phyloP scores from a whole-genome alignment of 2,888 invertebrate genomes.

The Chaitophorus viminalis region DNA sequence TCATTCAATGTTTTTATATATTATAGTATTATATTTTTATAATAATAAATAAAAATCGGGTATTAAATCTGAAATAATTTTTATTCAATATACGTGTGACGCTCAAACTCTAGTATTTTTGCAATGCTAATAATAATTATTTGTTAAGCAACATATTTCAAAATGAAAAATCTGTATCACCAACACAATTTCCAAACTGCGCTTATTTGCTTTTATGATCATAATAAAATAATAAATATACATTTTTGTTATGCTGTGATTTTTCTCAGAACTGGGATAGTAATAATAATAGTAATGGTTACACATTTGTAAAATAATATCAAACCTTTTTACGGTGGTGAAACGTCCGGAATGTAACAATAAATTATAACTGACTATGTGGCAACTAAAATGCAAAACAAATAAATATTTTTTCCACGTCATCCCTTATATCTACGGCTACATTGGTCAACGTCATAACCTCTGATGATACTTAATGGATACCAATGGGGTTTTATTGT shows the following conservation, averaged over 20 bases:
- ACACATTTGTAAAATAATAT: background rate
- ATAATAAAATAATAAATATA: background rate
- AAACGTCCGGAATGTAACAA: background rate
- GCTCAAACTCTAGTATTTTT: too few relatives aligned
- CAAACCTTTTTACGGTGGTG: conserved; percentile 2
- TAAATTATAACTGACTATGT: conserved; percentile 1
- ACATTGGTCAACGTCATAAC: conserved; percentile 1
- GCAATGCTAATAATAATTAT: too few relatives aligned
- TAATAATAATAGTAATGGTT: background rate
- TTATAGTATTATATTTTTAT: too few relatives aligned
- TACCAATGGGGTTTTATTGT: background rate
- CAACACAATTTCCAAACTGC: background rate
- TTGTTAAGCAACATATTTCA: too few relatives aligned
- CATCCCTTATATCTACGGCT: background rate
- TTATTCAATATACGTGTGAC: too few relatives aligned
- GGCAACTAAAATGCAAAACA: conserved; percentile 1
- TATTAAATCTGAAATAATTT: too few relatives aligned
- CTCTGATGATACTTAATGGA: background rate
- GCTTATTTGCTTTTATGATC: background rate
- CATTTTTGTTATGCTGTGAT: background rate
- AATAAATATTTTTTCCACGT: background rate
- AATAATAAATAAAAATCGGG: too few relatives aligned
- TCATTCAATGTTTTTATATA: too few relatives aligned
- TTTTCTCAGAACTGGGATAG: background rate
- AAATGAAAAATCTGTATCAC: too few relatives aligned